Base-by-base conservation (phyloP, 2,888 invertebrate genomes). In the Mystacides longicornis region DNA sequence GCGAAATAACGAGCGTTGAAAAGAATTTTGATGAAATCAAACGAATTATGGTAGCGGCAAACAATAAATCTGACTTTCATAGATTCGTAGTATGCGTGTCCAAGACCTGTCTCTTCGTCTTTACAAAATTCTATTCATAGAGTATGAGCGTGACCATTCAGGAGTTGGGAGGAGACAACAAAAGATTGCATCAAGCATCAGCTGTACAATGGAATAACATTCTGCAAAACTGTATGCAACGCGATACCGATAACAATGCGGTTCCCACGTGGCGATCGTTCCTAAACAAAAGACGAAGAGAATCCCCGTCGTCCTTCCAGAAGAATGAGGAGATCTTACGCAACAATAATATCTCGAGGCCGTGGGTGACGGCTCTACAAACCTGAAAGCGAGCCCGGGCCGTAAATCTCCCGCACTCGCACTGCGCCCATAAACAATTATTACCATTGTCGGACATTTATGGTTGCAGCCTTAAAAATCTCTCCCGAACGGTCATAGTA, bases 381-480 rank as follows among this genome's bases (percentile, higher is more conserved):
- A 37, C 37, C 37, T 14, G 3, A 3, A 14, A 7, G 37, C 37
- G n/a, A 37, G 3, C 27, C 37, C 37, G 52, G 51, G 57, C 31
- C 50, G 56, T 60, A 60, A 60, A 60, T 57, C 55, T 53, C 49
- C 52, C 49, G 49, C 47, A 23, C 48, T 48, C 21, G 31, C n/a
- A 27, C 7, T 16, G n/a, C 37, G 46, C 54, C 45, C 37, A 45
- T 57, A 60, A 60, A 60, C 52, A 48, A 53, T 43, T 37, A 14
- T 37, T 37, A 37, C 7, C 37, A 20, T 52, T 37, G 23, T 37
- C 42, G 37, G 51, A 57, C 54, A 22, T 57, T 55, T 53, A 57
- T 57, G 54, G 49, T 52, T 21, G 51, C 21, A 51, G 54, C 49
- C 3, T 46, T 18, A 53, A 51, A 50, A 51, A 54, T 48, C 37